Conservation (phyloP, 2,113 vertebrate genomes). For the Thunnus maccoyii region DNA sequence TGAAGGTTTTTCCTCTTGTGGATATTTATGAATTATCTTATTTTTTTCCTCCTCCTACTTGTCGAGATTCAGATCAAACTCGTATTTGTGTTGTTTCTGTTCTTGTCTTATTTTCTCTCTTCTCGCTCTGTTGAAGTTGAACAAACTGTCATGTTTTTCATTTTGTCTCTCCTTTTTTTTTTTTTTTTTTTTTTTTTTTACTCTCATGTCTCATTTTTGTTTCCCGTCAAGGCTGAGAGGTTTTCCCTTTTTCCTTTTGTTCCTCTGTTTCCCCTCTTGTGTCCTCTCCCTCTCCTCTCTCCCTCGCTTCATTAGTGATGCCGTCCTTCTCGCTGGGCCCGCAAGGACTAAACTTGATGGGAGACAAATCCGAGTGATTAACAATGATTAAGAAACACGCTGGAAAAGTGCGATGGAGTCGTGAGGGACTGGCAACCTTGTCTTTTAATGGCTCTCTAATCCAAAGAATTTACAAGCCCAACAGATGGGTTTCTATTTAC, state of each 20-base stretch:
- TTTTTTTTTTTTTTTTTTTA: background rate
- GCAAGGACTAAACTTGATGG: conserved; percentile 28
- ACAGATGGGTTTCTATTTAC: conserved; percentile 28
- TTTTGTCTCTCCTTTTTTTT: no score
- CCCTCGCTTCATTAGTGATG: conserved; percentile 34
- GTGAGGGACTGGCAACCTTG: conserved; percentile 32
- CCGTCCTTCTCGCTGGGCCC: conserved; percentile 20
- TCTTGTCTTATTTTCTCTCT: conserved; percentile 1
- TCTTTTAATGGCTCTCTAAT: conserved; percentile 42
- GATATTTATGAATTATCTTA: background rate
- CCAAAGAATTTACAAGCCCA: conserved; percentile 34
- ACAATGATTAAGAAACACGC: conserved; percentile 46
- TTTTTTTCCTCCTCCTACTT: background rate
- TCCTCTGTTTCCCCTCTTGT: background rate
- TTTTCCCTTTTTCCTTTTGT: background rate
- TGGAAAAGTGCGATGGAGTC: conserved; percentile 7
- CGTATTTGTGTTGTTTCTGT: background rate
- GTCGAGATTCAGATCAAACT: background rate
- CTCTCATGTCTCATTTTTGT: background rate
- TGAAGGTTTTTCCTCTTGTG: background rate
- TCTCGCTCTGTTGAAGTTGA: background rate
- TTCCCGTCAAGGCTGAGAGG: background rate
- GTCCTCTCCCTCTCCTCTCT: background rate
- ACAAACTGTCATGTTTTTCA: background rate
- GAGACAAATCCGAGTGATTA: conserved; percentile 57